A percentile compares a stretch with the other conserved stretches of the same genome.
These are phyloP conservation scores for Eupelmus urozonus DNA, from an alignment of 2,888 invertebrate species.

Conservation along the genomic window DNA sequence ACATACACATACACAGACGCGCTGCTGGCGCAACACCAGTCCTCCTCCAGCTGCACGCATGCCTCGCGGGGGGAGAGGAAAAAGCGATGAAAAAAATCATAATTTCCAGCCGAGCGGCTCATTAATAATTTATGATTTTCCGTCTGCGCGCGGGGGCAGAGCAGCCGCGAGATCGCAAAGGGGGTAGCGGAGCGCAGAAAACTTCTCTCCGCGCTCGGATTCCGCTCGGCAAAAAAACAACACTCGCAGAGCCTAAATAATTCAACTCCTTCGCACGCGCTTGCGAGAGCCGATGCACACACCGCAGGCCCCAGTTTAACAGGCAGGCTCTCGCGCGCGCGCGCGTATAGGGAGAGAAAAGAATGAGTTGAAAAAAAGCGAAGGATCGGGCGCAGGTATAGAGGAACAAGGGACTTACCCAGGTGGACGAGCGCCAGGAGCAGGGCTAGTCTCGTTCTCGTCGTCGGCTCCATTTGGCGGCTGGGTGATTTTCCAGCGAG, in stretches of 20 bases:
- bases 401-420: conserved; percentile 17
- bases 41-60: neutral
- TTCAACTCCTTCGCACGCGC: neutral
- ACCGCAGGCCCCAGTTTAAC: too few relatives aligned
- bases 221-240: too few relatives aligned
- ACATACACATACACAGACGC: too few relatives aligned
- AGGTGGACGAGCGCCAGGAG: conserved; percentile 36
- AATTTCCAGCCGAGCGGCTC: conserved; percentile 31
- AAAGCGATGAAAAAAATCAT: conserved; percentile 24
- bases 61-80: neutral
- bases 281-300: neutral
- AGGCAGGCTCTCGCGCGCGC: too few relatives aligned
- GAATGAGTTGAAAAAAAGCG: too few relatives aligned
- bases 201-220: too few relatives aligned
- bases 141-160: conserved; percentile 13
- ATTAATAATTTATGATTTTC: conserved; percentile 47
- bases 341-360: too few relatives aligned
- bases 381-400: too few relatives aligned
- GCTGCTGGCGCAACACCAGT: too few relatives aligned
- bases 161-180: too few relatives aligned
- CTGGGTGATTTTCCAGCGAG: conserved; percentile 33
- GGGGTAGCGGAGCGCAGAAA: too few relatives aligned
- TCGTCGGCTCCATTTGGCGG: conserved; percentile 38
- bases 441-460: neutral
- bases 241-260: too few relatives aligned